phyloP scores from a whole-genome alignment of 2,113 vertebrate genomes.

The Trogon surrucura region DNA sequence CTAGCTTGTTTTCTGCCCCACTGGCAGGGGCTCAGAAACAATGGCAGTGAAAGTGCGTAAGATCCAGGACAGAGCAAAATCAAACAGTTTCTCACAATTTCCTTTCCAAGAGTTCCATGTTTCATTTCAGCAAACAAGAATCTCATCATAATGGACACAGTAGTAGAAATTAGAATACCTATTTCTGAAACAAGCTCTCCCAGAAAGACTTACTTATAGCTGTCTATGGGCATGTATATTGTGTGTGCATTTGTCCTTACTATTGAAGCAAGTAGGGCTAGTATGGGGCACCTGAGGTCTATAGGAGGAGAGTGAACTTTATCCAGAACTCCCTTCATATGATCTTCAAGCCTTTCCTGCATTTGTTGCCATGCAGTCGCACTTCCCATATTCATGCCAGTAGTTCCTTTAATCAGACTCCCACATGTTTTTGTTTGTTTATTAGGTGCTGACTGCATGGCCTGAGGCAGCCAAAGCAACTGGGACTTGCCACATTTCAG shows the following conservation, averaged over 20 bases:
- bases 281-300: not conserved
- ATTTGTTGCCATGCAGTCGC: constrained; percentile 18
- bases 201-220: not conserved
- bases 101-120: not conserved
- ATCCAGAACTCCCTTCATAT: not conserved
- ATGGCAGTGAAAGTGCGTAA: not conserved
- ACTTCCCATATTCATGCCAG: constrained; percentile 52
- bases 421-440: constrained; percentile 49
- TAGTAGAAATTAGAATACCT: not conserved
- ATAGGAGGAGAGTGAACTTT: not conserved
- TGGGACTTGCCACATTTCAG: constrained; percentile 15
- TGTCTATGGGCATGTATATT: not conserved
- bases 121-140: not conserved
- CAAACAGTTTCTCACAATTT: not conserved
- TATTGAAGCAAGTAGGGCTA: not conserved
- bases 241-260: not conserved
- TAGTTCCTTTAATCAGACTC: constrained; percentile 62
- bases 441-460: constrained; percentile 1
- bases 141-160: not conserved
- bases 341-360: not conserved
- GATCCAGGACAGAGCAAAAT: not conserved
- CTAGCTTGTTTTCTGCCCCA: constrained; percentile 6
- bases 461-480: constrained; percentile 24
- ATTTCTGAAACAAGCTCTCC: not conserved
- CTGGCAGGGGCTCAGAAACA: constrained; percentile 12